Conservation (phyloP, 2,888 invertebrate species). For the Agriotes lineatus region DNA sequence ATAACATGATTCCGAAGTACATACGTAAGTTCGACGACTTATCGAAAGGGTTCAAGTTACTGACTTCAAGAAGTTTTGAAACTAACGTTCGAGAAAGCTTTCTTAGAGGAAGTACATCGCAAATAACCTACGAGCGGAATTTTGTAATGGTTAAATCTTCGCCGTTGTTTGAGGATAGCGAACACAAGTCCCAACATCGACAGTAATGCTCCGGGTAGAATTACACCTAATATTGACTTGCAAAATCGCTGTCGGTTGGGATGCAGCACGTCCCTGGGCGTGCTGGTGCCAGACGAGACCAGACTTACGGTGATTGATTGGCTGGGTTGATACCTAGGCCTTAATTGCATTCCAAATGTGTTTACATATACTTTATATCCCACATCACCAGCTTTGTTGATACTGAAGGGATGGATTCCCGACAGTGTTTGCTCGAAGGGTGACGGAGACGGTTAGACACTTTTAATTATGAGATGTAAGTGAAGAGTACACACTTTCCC, state of each 20-base stretch:
- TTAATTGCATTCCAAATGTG: constrained; percentile 65
- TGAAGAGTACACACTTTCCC: constrained; percentile 55
- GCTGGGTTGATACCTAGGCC: constrained; percentile 63
- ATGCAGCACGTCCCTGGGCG: constrained; percentile 63
- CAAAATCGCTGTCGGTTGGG: constrained; percentile 62
- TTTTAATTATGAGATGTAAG: constrained; percentile 61
- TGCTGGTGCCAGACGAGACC: constrained; percentile 63
- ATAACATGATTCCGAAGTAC: no score
- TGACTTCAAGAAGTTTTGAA: no score
- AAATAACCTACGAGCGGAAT: background rate
- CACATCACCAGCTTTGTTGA: constrained; percentile 53
- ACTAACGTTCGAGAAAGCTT: no score
- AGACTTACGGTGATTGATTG: constrained; percentile 66
- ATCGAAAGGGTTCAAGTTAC: no score
- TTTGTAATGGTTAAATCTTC: background rate
- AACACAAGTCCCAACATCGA: constrained; percentile 39
- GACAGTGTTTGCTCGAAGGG: constrained; percentile 57
- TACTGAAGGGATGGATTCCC: constrained; percentile 49
- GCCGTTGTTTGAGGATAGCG: constrained; percentile 23
- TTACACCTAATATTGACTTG: constrained; percentile 65
- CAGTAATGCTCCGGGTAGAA: constrained; percentile 53
- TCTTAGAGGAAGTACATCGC: no score
- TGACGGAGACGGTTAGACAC: constrained; percentile 56
- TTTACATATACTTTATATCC: constrained; percentile 64
- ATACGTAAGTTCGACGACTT: no score